phyloP scores from a whole-genome alignment of 2,797 vertebrate genomes.

The Anisognathus igniventris region DNA sequence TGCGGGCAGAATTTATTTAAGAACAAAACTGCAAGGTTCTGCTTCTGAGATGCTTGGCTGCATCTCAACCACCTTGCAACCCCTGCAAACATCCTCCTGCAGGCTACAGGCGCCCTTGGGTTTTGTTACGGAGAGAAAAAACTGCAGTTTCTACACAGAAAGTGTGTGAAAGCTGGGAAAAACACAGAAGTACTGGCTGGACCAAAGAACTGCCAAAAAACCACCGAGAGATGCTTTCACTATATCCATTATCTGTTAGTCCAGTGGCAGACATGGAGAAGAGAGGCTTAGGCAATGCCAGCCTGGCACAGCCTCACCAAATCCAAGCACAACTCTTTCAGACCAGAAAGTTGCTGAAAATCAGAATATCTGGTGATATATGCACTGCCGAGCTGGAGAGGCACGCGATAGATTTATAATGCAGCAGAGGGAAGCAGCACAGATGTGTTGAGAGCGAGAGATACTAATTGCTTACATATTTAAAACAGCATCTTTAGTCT shows the following conservation, averaged over 20 bases:
- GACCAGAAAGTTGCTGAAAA: conserved; percentile 37
- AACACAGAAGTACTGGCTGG: neutral
- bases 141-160: neutral
- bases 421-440: conserved; percentile 54
- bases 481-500: conserved; percentile 64
- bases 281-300: neutral
- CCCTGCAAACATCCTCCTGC: neutral
- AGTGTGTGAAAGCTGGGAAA: neutral
- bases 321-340: neutral
- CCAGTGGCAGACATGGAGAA: neutral
- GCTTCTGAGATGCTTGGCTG: neutral
- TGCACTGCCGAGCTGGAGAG: neutral
- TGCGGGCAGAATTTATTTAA: neutral
- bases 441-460: conserved; percentile 65
- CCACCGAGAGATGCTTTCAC: neutral
- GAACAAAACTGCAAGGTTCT: neutral
- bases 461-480: conserved; percentile 73
- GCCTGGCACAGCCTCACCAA: neutral
- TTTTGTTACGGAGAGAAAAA: neutral
- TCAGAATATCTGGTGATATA: neutral
- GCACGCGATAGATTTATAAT: conserved; percentile 39
- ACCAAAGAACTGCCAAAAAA: neutral
- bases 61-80: neutral
- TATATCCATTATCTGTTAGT: neutral
- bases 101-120: neutral